Percentiles rank a stretch among this genome's conserved stretches.
Conservation (phyloP, 2,113 vertebrate species). For the Crypturellus undulatus region DNA sequence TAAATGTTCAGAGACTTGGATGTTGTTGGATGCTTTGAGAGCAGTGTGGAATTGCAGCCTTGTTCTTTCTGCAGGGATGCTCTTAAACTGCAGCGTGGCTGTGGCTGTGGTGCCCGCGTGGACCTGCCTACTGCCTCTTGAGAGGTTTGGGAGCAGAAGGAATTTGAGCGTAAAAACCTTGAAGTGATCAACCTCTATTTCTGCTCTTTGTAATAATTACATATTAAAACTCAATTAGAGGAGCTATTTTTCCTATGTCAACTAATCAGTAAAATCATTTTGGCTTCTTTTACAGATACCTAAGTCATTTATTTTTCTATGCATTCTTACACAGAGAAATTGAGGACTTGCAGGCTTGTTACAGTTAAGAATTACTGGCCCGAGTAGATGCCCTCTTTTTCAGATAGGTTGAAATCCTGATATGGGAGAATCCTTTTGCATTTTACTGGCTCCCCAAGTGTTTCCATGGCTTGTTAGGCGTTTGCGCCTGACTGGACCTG, state of each 20-base stretch:
- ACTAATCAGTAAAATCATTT: not conserved
- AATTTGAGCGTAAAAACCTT: not conserved
- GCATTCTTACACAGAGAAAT: not conserved
- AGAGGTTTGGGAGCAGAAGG: not conserved
- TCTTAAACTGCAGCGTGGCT: accelerated
- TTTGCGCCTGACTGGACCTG: slow-evolving; percentile 56
- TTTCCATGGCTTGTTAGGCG: slow-evolving; percentile 41
- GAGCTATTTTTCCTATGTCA: not conserved
- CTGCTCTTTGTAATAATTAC: not conserved
- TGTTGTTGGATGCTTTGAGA: accelerated
- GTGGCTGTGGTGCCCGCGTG: accelerated
- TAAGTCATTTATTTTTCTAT: not conserved
- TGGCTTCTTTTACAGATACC: not conserved
- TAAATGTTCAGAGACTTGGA: not conserved
- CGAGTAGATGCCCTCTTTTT: slow-evolving; percentile 25
- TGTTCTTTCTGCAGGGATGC: not conserved
- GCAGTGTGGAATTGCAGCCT: accelerated
- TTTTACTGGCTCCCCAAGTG: slow-evolving; percentile 39
- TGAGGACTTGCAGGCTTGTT: not conserved
- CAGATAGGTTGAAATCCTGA: not conserved
- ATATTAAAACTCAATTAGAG: not conserved
- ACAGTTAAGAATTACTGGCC: slow-evolving; percentile 19
- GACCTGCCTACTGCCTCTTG: accelerated
- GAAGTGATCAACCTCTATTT: not conserved
- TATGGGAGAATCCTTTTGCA: not conserved